Evolutionary conservation across 2,888 invertebrate species (phyloP).

Genomic region (Gari tellinella): DNA sequence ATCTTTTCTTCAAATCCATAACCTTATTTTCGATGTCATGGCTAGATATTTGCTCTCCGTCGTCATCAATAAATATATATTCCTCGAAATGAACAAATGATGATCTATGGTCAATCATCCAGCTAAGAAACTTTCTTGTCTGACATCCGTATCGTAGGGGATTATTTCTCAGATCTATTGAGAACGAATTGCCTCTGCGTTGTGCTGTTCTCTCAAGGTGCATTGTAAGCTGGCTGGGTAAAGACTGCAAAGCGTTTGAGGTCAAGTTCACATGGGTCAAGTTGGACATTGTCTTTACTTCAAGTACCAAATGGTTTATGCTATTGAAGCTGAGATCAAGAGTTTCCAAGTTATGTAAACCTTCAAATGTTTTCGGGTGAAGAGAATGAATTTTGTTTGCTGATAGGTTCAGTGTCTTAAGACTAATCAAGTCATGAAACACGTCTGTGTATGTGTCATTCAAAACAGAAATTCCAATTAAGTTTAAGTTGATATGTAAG

Average conservation of each 20-base stretch:
- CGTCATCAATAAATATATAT: no score
- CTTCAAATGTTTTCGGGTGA: constrained; percentile 8
- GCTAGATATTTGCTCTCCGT: no score
- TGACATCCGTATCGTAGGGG: no score
- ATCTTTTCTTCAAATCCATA: no score
- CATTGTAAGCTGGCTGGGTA: constrained; percentile 1
- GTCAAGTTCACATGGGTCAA: constrained; percentile 17
- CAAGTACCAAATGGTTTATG: constrained; percentile 4
- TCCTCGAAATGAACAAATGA: no score
- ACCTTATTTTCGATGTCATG: no score
- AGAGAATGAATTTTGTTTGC: constrained; percentile 19
- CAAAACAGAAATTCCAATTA: constrained; percentile 15
- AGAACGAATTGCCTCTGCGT: neutral
- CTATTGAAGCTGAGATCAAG: constrained; percentile 25
- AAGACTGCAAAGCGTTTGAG: constrained; percentile 15
- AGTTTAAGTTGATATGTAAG: constrained; percentile 21
- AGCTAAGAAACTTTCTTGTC: constrained; percentile 24
- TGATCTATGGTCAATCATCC: constrained; percentile 24
- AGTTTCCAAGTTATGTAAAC: neutral
- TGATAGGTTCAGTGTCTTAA: constrained; percentile 17
- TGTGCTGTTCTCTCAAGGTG: constrained; percentile 7
- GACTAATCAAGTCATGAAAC: constrained; percentile 13
- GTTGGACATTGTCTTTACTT: constrained; percentile 3
- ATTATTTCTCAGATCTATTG: constrained; percentile 34
- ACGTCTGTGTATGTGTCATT: neutral